Base-by-base conservation (phyloP, 1,140 invertebrate species). In the Rhagoletis zephyria region DNA sequence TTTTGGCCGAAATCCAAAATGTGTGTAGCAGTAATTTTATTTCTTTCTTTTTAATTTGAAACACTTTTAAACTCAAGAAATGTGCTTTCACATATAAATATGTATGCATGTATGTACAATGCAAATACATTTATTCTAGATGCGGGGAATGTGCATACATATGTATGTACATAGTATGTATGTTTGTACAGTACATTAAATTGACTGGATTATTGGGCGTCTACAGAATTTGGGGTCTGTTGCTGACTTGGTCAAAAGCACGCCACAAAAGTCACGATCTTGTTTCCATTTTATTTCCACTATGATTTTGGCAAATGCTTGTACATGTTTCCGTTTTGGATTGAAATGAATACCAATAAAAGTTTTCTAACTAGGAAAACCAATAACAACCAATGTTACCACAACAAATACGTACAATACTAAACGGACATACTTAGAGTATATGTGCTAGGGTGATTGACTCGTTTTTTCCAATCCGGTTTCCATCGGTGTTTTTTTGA, bases 1-100 rank as follows among this genome's bases (percentile, higher is more conserved):
- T 67, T 67, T 67, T 67, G 64, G 64, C 64, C 16, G 4, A 67
- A 30, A 30, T 67, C 64, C 64, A 67, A 67, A 67, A 63, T 12
- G 16, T 14, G 61, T 14, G 5, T 67, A 30, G 7, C 5, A 67
- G 16, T 30, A 30, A 67, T 67, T 67, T 67, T 40, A 14, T 63
- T n/a, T 4, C 61, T 63, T 63, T 16, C 61, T 14, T 63, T 63
- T 63, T 63, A 63, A 63, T 63, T 63, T 14, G 61, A 63, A 63
- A 16, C 61, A 63, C 61, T 63, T 63, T 63, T 14, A 14, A 14
- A 63, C 16, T 63, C 9, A 63, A 14, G 16, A 63, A 63, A 63
- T n/a, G 16, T 63, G 61, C 16, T 7, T 60, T 60, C 59, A 60
- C 59, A 60, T 60, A 12, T 60, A 60, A 6, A 60, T 60, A 60